Percentiles rank a stretch among this genome's conserved stretches.
Conservation (phyloP, 2,797 vertebrate species). For the Phoxinus dragarum region DNA sequence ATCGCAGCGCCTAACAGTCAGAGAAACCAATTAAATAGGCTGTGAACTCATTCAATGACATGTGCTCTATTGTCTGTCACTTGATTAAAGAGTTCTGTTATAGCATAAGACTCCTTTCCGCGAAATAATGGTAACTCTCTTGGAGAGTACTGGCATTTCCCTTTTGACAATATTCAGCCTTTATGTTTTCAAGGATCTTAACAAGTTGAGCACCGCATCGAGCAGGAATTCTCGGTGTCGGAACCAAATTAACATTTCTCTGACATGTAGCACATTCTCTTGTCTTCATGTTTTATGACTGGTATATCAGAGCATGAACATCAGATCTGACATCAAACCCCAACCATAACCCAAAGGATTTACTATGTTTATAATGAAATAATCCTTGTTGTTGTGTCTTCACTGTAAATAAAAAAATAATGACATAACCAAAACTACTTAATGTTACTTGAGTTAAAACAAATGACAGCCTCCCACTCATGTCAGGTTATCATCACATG, state of each 20-base stretch:
- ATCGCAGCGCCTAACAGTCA: slow-evolving; percentile 42
- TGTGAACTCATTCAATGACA: slow-evolving; percentile 36
- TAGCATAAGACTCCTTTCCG: slow-evolving; percentile 43
- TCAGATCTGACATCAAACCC: slow-evolving; percentile 1
- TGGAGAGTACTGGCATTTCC: slow-evolving; percentile 9
- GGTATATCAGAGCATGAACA: not conserved
- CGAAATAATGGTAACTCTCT: slow-evolving; percentile 42
- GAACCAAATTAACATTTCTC: slow-evolving; percentile 29
- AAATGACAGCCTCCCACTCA: slow-evolving; percentile 35
- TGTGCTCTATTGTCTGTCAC: slow-evolving; percentile 44
- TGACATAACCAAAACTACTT: not conserved
- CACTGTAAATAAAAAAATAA: not conserved
- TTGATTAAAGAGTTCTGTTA: slow-evolving; percentile 63
- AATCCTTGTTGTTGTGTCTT: slow-evolving; percentile 9
- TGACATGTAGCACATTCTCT: not conserved
- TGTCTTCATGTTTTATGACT: slow-evolving; percentile 20
- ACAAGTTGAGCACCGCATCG: slow-evolving; percentile 12
- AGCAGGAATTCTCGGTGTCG: slow-evolving; percentile 9
- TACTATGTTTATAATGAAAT: slow-evolving; percentile 8
- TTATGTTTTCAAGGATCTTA: slow-evolving; percentile 23
- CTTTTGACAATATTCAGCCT: slow-evolving; percentile 23
- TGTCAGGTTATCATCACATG: slow-evolving; percentile 23
- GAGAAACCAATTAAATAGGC: slow-evolving; percentile 55
- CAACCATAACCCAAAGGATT: not conserved
- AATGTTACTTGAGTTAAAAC: slow-evolving; percentile 23